Evolutionary conservation across 2,113 vertebrate genomes (phyloP).

Genomic region (Eretmodus cyanostictus): DNA sequence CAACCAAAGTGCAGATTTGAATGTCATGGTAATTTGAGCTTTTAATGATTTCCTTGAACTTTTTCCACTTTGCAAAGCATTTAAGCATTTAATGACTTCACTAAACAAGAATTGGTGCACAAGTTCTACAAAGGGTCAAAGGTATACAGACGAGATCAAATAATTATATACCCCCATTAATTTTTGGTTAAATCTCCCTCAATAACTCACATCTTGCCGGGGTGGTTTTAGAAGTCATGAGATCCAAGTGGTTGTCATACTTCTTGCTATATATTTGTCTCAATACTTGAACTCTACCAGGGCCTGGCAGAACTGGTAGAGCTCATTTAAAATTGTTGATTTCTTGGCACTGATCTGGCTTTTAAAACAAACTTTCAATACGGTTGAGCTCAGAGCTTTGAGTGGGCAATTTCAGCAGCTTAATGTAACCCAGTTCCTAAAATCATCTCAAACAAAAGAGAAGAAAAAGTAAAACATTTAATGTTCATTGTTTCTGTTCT

Average conservation of each 20-base stretch:
- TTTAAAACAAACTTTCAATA: not conserved
- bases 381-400: not conserved
- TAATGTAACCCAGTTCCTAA: not conserved
- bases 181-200: not conserved
- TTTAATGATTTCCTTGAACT: not conserved
- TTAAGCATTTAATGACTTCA: not conserved
- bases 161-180: not conserved
- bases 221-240: not conserved
- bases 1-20: not conserved
- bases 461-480: not conserved
- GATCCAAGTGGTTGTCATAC: not conserved
- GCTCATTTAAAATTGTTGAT: not conserved
- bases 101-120: not conserved
- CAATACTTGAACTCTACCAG: not conserved
- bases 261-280: not conserved
- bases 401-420: not conserved
- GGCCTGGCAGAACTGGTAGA: not conserved
- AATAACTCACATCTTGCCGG: not conserved
- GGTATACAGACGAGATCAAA: not conserved
- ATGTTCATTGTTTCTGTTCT: not conserved
- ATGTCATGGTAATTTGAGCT: not conserved
- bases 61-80: not conserved
- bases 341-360: not conserved
- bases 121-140: not conserved
- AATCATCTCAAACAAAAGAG: not conserved